Evolutionary conservation across 2,888 invertebrate species (phyloP).

Genomic region (Parelbella ahira): DNA sequence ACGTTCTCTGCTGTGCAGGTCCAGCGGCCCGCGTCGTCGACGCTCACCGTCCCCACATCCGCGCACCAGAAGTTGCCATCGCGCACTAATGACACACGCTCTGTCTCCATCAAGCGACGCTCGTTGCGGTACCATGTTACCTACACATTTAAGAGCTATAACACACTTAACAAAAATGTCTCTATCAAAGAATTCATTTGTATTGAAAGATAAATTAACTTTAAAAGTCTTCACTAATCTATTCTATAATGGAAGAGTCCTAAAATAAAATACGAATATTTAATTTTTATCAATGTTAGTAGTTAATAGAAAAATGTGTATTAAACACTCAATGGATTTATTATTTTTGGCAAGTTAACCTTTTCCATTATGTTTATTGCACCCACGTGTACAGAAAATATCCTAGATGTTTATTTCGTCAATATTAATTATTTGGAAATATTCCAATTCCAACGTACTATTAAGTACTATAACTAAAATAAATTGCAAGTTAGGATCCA

Average conservation of each 20-base stretch:
- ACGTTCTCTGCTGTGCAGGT: conserved; percentile 90
- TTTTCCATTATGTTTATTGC: not conserved
- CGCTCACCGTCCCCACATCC: conserved; percentile 89
- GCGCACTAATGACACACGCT: conserved; percentile 87
- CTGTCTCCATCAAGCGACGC: conserved; percentile 85
- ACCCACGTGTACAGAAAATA: not conserved
- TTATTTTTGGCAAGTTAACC: not conserved
- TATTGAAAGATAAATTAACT: no score
- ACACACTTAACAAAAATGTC: no score
- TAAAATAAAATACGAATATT: no score
- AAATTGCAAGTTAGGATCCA: not conserved
- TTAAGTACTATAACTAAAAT: not conserved
- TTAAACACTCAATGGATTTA: no score
- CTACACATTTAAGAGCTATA: no score
- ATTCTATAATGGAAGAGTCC: no score
- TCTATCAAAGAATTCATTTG: no score
- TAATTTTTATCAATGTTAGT: no score
- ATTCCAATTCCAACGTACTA: not conserved
- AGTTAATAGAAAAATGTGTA: no score
- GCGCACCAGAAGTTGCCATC: conserved; percentile 94
- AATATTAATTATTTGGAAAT: not conserved
- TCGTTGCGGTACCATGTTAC: conserved; percentile 94
- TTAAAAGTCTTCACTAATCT: no score
- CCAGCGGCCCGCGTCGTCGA: conserved; percentile 92
- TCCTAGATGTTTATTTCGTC: not conserved